These are phyloP conservation scores for Campopleginae sp. DNA, from an alignment of 2,888 invertebrate species.

Conservation along the genomic window DNA sequence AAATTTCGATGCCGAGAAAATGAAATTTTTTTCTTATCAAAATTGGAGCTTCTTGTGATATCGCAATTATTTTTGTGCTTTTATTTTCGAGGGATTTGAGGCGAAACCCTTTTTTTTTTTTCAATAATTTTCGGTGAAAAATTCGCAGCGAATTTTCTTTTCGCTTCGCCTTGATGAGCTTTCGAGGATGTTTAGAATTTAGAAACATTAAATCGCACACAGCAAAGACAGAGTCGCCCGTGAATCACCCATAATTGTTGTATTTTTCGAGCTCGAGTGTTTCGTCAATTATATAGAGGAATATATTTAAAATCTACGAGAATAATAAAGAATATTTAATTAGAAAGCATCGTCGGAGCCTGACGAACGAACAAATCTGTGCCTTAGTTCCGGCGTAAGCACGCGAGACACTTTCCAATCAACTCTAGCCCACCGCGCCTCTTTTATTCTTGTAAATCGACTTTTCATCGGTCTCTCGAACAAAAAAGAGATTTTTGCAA, in stretches of 20 bases:
- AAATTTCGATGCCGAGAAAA: not conserved
- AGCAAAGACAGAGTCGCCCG: conserved; percentile 4
- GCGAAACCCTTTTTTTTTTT: not conserved
- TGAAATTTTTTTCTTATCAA: not conserved
- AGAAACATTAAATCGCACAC: conserved; percentile 14
- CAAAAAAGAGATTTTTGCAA: not conserved
- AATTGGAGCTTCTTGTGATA: not conserved
- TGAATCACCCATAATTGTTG: not conserved
- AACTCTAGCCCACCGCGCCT: conserved; percentile 9
- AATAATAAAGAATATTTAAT: not conserved
- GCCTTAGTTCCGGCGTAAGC: conserved; percentile 61
- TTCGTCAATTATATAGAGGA: conserved; percentile 25
- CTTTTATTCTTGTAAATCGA: conserved; percentile 23
- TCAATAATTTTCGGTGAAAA: too few relatives aligned
- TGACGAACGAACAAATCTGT: conserved; percentile 57
- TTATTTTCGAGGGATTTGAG: not conserved
- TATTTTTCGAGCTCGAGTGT: conserved; percentile 6
- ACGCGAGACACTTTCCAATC: conserved; percentile 13
- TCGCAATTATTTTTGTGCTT: not conserved
- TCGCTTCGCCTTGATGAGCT: conserved; percentile 18
- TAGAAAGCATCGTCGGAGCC: conserved; percentile 18
- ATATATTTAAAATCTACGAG: conserved; percentile 1
- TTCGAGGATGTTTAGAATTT: not conserved
- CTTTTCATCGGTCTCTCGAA: not conserved
- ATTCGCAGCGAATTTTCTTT: conserved; percentile 3